A percentile compares a stretch with the other conserved stretches of the same genome.
Conservation (phyloP, 2,888 invertebrate genomes). For the Spatulosminthurus flaviceps region DNA sequence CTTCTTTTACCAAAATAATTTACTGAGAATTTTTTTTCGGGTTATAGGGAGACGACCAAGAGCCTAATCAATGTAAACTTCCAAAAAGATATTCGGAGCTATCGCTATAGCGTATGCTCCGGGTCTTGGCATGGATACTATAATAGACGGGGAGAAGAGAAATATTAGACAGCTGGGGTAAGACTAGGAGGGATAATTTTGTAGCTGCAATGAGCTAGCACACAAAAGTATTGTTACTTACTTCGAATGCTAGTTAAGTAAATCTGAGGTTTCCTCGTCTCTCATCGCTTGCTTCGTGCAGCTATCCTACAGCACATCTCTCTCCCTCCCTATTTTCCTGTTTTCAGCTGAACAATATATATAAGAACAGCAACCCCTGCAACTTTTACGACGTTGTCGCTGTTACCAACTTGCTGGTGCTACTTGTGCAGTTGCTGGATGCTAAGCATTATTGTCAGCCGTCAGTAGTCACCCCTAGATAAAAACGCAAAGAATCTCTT, state of each 20-base stretch:
- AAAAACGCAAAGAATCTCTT: slow-evolving; percentile 32
- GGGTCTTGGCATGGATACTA: background rate
- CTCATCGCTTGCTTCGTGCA: slow-evolving; percentile 31
- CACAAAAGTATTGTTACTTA: slow-evolving; percentile 38
- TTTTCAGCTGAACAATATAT: slow-evolving; percentile 10
- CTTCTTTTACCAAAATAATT: background rate
- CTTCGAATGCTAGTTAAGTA: slow-evolving; percentile 28
- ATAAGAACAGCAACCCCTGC: slow-evolving; percentile 32
- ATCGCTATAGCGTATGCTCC: background rate
- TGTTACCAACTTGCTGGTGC: slow-evolving; percentile 18
- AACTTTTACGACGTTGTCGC: slow-evolving; percentile 34
- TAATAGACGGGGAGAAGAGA: slow-evolving; percentile 26
- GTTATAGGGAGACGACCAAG: background rate
- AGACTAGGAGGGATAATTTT: slow-evolving; percentile 32
- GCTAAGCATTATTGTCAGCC: slow-evolving; percentile 16
- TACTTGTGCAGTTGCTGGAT: slow-evolving; percentile 10
- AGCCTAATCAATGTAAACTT: background rate
- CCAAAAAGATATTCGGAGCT: background rate
- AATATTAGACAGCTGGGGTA: slow-evolving; percentile 29
- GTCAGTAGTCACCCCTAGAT: slow-evolving; percentile 36
- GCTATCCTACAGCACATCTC: background rate
- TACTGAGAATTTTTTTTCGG: background rate
- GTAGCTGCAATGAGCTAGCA: slow-evolving; percentile 33
- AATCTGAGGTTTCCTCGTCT: slow-evolving; percentile 33
- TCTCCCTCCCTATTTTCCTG: slow-evolving; percentile 35